phyloP scores from a whole-genome alignment of 2,888 invertebrate genomes.

The Aquatica leii region DNA sequence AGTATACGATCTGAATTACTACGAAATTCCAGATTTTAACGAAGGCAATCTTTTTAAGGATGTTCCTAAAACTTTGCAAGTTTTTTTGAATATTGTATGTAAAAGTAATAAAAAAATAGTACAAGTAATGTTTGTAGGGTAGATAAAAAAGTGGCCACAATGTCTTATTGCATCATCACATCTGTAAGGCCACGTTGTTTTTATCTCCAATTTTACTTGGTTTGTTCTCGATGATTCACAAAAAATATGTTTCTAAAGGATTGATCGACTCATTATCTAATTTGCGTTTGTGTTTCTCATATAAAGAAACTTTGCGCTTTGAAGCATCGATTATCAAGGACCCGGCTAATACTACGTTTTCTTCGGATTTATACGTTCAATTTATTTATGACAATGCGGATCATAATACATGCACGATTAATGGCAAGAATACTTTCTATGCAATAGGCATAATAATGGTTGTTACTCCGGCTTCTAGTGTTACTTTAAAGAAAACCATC shows the following conservation, averaged over 20 bases:
- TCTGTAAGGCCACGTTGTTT: constrained; percentile 49
- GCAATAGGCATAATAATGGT: constrained; percentile 34
- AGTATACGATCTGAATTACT: constrained; percentile 45
- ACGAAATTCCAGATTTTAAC: constrained; percentile 42
- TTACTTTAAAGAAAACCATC: constrained; percentile 25
- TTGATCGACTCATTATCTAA: constrained; percentile 41
- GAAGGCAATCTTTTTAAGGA: constrained; percentile 43
- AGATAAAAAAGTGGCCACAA: constrained; percentile 32
- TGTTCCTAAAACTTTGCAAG: constrained; percentile 45
- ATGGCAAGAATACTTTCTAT: background rate
- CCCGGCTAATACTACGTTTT: constrained; percentile 19
- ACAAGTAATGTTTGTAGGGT: constrained; percentile 13
- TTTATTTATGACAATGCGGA: constrained; percentile 52
- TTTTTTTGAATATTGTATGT: constrained; percentile 40
- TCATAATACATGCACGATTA: constrained; percentile 27
- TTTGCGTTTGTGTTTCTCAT: constrained; percentile 47
- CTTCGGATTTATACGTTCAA: constrained; percentile 20
- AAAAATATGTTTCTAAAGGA: constrained; percentile 43
- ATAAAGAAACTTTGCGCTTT: constrained; percentile 43
- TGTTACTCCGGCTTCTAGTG: constrained; percentile 40
- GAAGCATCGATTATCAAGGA: constrained; percentile 43
- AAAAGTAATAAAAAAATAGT: constrained; percentile 22
- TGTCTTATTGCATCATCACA: constrained; percentile 37
- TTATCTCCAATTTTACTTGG: constrained; percentile 47
- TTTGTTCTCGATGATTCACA: constrained; percentile 45